Conservation (phyloP, 2,888 invertebrate species). For the Pristionchus mayeri region DNA sequence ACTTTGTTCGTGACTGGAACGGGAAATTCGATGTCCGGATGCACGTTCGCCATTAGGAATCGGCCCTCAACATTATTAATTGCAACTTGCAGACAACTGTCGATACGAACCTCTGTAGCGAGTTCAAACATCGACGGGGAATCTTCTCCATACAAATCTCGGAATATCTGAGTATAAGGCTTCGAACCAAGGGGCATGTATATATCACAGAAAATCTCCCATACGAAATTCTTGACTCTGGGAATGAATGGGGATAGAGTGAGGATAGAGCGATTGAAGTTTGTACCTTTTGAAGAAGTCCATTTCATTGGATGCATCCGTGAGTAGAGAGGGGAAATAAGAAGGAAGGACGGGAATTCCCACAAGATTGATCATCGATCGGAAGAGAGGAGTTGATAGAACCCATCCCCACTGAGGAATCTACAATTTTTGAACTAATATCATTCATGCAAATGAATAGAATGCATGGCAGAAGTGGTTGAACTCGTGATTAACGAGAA, state of each 20-base stretch:
- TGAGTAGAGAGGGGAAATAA: background rate
- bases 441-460: no score
- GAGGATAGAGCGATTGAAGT: background rate
- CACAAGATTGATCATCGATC: background rate
- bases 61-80: background rate
- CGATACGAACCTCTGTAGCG: background rate
- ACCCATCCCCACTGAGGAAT: slow-evolving; percentile 46
- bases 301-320: slow-evolving; percentile 35
- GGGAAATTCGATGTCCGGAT: slow-evolving; percentile 43
- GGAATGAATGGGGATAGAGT: background rate
- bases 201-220: slow-evolving; percentile 32
- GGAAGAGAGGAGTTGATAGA: slow-evolving; percentile 1
- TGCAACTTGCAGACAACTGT: background rate
- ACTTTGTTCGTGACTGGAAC: slow-evolving; percentile 42
- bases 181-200: background rate
- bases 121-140: background rate
- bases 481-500: no score
- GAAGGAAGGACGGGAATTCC: slow-evolving; percentile 37
- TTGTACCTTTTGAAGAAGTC: background rate
- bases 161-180: background rate
- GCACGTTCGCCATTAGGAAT: slow-evolving; percentile 12
- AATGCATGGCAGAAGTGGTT: no score
- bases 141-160: background rate
- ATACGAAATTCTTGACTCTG: slow-evolving; percentile 23
- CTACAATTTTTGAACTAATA: background rate